Percentiles rank a stretch among this genome's conserved stretches.
Conservation (phyloP, 2,888 invertebrate species). For the Patella pellucida region DNA sequence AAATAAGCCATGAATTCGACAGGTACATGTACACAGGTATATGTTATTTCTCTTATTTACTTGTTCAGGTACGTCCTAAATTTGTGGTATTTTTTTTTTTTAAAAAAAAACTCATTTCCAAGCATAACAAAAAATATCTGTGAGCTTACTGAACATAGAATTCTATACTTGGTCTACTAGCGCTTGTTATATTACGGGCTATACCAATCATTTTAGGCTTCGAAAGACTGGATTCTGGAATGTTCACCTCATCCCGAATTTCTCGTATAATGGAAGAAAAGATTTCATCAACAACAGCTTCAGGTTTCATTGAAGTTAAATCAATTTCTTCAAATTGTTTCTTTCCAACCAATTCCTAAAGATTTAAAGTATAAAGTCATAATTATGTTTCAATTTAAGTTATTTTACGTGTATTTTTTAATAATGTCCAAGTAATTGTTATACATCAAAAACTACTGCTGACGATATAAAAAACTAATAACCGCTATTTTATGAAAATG, state of each 20-base stretch:
- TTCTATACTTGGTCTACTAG: slow-evolving; percentile 69
- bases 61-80: no score
- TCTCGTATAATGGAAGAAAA: slow-evolving; percentile 70
- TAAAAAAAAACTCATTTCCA: not conserved
- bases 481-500: no score
- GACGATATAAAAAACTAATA: no score
- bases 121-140: not conserved
- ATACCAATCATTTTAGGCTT: slow-evolving; percentile 67
- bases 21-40: no score
- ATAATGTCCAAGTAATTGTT: no score
- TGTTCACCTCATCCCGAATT: slow-evolving; percentile 70
- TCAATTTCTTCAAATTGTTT: slow-evolving; percentile 53
- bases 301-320: slow-evolving; percentile 40
- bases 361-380: slow-evolving; percentile 8
- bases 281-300: slow-evolving; percentile 64
- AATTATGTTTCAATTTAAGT: no score
- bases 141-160: slow-evolving; percentile 67
- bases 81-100: no score
- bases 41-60: no score
- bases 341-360: slow-evolving; percentile 63
- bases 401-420: no score
- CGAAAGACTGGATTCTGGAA: slow-evolving; percentile 54
- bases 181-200: slow-evolving; percentile 65
- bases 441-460: no score
- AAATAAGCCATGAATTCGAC: no score